Evolutionary conservation across 2,888 invertebrate species (phyloP).

Genomic region (Ferdinandea cuprea): DNA sequence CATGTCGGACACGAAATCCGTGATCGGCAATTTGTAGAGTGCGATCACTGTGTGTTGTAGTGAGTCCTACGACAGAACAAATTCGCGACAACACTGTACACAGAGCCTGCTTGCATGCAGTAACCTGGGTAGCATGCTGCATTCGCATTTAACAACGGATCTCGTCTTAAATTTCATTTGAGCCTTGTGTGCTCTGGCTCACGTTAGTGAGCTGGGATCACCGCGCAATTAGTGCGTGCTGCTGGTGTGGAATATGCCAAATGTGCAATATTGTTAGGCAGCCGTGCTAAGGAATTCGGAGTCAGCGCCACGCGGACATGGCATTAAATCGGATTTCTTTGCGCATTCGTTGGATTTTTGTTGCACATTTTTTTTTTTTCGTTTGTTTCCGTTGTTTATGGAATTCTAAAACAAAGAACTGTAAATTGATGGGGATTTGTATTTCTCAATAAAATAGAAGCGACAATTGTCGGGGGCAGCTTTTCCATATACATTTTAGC

Average conservation of each 20-base stretch:
- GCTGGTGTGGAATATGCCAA: conserved; percentile 30
- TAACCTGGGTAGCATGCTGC: conserved; percentile 70
- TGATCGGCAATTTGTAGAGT: conserved; percentile 83
- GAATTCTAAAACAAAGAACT: neutral
- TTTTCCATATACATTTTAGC: no score
- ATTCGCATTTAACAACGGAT: conserved; percentile 66
- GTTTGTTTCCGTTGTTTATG: conserved; percentile 7
- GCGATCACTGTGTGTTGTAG: conserved; percentile 52
- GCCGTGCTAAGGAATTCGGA: conserved; percentile 35
- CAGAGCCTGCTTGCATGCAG: no score
- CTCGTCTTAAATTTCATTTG: conserved; percentile 70
- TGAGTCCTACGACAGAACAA: conserved; percentile 63
- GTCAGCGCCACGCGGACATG: conserved; percentile 50
- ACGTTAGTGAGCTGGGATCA: conserved; percentile 56
- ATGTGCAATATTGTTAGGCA: conserved; percentile 44
- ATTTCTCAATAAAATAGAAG: conserved; percentile 1
- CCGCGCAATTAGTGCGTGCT: conserved; percentile 65
- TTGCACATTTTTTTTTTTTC: no score
- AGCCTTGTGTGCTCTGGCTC: conserved; percentile 6
- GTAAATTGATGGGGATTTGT: neutral
- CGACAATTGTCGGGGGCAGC: neutral
- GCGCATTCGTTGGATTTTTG: conserved; percentile 15
- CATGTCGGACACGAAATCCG: conserved; percentile 83
- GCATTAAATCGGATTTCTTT: conserved; percentile 34
- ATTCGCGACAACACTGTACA: conserved; percentile 62